Conservation (phyloP, 2,113 vertebrate genomes). For the Myanophis thanlyinensis region DNA sequence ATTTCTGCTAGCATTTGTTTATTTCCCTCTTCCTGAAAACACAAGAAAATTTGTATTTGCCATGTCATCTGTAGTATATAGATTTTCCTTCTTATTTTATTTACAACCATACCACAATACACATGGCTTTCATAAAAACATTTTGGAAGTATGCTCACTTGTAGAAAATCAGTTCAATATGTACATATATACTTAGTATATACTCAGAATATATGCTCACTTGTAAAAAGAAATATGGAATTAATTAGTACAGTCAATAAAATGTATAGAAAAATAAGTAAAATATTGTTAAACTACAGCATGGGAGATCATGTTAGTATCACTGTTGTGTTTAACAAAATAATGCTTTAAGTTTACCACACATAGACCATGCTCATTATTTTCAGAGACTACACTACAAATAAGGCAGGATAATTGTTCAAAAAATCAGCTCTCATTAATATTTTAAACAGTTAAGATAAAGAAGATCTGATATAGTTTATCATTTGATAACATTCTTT, state of each 20-base stretch:
- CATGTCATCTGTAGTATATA: not conserved
- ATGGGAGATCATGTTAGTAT: not conserved
- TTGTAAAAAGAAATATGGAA: not conserved
- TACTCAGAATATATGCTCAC: not conserved
- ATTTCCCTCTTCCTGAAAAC: not conserved
- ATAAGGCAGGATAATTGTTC: not conserved
- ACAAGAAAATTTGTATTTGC: not conserved
- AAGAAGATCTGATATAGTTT: not conserved
- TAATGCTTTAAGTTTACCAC: not conserved
- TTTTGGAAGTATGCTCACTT: not conserved
- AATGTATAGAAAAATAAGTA: not conserved
- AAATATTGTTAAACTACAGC: not conserved
- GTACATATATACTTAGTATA: not conserved
- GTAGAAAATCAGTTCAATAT: not conserved
- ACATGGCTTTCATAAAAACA: not conserved
- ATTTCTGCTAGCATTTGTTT: slow-evolving; percentile 1
- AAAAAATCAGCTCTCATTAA: not conserved
- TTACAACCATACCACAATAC: not conserved
- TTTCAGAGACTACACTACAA: not conserved
- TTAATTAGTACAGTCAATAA: not conserved
- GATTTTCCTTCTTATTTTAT: not conserved
- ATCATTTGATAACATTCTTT: not conserved
- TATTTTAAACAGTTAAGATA: not conserved
- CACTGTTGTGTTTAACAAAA: not conserved
- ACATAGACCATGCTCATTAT: too few relatives aligned